Percentiles rank a stretch among this genome's conserved stretches.
phyloP scores from a whole-genome alignment of 2,888 invertebrate genomes.

The Spatulosminthurus flaviceps region DNA sequence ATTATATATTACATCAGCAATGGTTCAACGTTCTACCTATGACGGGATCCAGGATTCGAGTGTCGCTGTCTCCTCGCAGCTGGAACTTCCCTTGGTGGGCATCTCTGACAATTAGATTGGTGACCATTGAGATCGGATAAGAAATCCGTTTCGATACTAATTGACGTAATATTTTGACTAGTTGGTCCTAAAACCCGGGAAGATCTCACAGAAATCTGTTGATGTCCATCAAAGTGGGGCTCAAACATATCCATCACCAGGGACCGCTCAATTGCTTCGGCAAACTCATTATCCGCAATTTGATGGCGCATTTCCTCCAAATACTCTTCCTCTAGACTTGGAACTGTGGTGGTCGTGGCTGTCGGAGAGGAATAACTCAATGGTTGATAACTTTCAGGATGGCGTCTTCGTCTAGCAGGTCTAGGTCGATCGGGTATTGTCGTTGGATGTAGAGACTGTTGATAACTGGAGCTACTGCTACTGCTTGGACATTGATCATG shows the following conservation, averaged over 20 bases:
- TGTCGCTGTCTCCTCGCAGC: too few species aligned
- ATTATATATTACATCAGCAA: too few species aligned
- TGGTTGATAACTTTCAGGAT: not conserved
- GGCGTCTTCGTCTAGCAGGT: not conserved
- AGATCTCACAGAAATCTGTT: conserved; percentile 1
- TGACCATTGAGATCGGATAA: not conserved
- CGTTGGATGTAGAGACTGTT: not conserved
- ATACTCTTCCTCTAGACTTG: not conserved
- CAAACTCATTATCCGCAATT: conserved; percentile 2
- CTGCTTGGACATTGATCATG: not conserved
- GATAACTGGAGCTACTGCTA: not conserved
- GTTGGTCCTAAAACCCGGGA: not conserved
- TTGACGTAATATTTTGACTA: not conserved
- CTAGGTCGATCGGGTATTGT: not conserved
- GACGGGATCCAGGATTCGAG: too few species aligned
- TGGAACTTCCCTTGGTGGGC: too few species aligned
- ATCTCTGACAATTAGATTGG: too few species aligned
- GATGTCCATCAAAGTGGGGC: not conserved
- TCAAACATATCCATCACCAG: conserved; percentile 18
- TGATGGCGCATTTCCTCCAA: conserved; percentile 12
- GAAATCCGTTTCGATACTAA: conserved; percentile 23
- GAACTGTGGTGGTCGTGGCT: too few species aligned
- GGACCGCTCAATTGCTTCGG: conserved; percentile 23
- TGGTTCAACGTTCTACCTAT: too few species aligned
- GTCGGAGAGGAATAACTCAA: too few species aligned